These are phyloP conservation scores for Ormyrus rosae DNA, from an alignment of 2,888 invertebrate species.

Conservation along the genomic window DNA sequence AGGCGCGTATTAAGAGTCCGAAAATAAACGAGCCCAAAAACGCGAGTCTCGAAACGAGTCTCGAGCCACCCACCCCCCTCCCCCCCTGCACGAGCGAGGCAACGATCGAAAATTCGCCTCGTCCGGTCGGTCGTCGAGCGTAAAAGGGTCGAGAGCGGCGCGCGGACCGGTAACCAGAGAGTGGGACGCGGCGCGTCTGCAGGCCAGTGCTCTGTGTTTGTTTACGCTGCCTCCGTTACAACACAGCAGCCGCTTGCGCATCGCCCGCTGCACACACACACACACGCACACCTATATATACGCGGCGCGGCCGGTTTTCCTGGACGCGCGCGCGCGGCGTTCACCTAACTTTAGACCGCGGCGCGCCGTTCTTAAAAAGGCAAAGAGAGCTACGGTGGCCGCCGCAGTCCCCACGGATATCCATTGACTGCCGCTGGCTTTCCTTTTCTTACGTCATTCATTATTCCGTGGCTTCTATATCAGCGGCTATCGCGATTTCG, in stretches of 20 bases:
- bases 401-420: conserved; percentile 1
- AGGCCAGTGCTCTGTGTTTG: conserved; percentile 62
- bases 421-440: conserved; percentile 38
- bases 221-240: conserved; percentile 61
- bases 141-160: too few relatives aligned
- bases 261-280: not conserved
- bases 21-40: too few relatives aligned
- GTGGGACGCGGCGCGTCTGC: not conserved
- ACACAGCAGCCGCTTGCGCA: not conserved
- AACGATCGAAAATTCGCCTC: too few relatives aligned
- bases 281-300: not conserved
- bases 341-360: conserved; percentile 46
- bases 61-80: too few relatives aligned
- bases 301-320: conserved; percentile 33
- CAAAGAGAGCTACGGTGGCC: conserved; percentile 20
- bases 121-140: too few relatives aligned
- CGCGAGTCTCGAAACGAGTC: too few relatives aligned
- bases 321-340: not conserved
- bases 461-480: conserved; percentile 21
- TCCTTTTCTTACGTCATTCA: conserved; percentile 52
- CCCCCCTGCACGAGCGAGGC: too few relatives aligned
- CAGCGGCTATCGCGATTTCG: too few relatives aligned
- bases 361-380: conserved; percentile 32
- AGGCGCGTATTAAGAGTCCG: too few relatives aligned
- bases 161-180: too few relatives aligned